Base-by-base conservation (phyloP, 2,888 invertebrate species). In the Hypolimnas misippus region DNA sequence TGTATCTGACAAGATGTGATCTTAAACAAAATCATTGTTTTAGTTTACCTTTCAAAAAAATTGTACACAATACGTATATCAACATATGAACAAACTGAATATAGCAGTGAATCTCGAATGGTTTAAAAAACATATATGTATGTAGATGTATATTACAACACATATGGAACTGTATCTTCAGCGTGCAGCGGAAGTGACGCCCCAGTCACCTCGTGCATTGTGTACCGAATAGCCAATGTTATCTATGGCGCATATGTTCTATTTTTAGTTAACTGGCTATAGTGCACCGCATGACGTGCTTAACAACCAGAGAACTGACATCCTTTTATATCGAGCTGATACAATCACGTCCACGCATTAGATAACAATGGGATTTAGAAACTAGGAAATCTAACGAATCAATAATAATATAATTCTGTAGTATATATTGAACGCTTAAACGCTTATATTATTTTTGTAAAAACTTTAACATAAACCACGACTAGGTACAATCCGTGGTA, bases 191-290 rank as follows among this genome's bases (percentile, higher is more conserved):
- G 87, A 87, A 86, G 80, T 78, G 79, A 79, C 82, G 86, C 73
- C 82, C 83, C 76, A 84, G 78, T 86, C 86, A 82, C 84, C 81
- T 81, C 81, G 76, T 76, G 81, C 79, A 82, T 84, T 84, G 85
- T 84, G 75, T 78, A 80, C 77, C 57, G 76, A 73, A 71, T 70
- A 72, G 68, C 66, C 69, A 73, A 71, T 60, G 63, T 69, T 73
- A 70, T 73, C 70, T 70, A 68, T 53, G 59, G 62, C 46, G 55
- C 57, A 66, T 56, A 55, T 38, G 38, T 29, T 63, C 70, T 73
- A 73, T 71, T 71, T 72, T 69, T 71, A 70, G 61, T 51, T 42
- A 19, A 44, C 40, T 49, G 46, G 25, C 63, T 21, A 21, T 38
- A 50, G 25, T 51, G 46, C 52, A 33, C 29, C 29, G 44, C 59